Conservation (phyloP, 2,797 vertebrate species). For the Sandelia bainsii region DNA sequence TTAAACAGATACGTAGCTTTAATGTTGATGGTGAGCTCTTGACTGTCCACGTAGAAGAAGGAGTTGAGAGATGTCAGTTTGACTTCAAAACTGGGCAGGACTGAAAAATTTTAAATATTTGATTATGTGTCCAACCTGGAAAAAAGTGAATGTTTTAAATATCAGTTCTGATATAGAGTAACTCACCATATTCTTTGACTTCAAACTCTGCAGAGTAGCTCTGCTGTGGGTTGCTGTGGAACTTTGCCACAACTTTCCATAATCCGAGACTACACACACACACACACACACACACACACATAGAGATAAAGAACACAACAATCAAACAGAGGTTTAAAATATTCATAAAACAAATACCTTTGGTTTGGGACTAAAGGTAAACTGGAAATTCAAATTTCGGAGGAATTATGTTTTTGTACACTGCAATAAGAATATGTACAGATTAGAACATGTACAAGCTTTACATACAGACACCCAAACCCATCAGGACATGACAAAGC, state of each 20-base stretch:
- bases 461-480: too few species aligned
- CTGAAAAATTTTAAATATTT: conserved; percentile 45
- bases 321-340: conserved; percentile 75
- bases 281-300: conserved; percentile 15
- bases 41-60: conserved; percentile 76
- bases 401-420: too few species aligned
- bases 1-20: conserved; percentile 81
- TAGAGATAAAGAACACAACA: not conserved
- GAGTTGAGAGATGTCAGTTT: conserved; percentile 46
- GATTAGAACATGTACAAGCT: too few species aligned
- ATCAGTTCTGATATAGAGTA: too few species aligned
- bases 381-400: too few species aligned
- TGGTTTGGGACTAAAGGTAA: too few species aligned
- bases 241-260: conserved; percentile 86
- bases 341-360: conserved; percentile 87
- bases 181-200: conserved; percentile 91
- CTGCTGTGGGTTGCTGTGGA: conserved; percentile 78
- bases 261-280: conserved; percentile 77
- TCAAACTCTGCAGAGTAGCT: conserved; percentile 86
- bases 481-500: too few species aligned
- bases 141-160: too few species aligned
- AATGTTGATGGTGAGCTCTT: conserved; percentile 57
- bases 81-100: conserved; percentile 82
- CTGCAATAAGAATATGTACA: too few species aligned
- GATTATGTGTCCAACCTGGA: too few species aligned